These are phyloP conservation scores for Telenomus remus DNA, from an alignment of 1,140 invertebrate genomes.

Conservation along the genomic window DNA sequence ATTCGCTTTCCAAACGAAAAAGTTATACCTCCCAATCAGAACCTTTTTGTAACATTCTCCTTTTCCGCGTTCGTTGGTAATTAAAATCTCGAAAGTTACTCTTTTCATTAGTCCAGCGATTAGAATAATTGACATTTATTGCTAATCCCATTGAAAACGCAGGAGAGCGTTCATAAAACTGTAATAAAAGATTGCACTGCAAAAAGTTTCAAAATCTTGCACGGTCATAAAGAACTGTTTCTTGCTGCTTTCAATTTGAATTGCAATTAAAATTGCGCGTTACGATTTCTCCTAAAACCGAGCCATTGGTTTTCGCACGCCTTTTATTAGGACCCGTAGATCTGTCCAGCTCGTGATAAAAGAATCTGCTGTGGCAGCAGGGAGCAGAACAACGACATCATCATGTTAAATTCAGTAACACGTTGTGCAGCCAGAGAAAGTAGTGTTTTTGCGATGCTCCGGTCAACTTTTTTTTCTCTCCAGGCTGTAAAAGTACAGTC, in stretches of 20 bases:
- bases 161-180: background rate
- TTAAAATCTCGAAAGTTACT: too few relatives aligned
- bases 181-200: background rate
- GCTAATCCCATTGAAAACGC: background rate
- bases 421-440: slow-evolving; percentile 23
- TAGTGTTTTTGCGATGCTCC: slow-evolving; percentile 23
- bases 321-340: background rate
- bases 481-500: slow-evolving; percentile 7
- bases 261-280: slow-evolving; percentile 26
- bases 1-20: background rate
- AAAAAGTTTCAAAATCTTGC: slow-evolving; percentile 14
- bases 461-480: slow-evolving; percentile 11
- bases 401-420: slow-evolving; percentile 38
- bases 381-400: slow-evolving; percentile 21
- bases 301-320: slow-evolving; percentile 1
- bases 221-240: slow-evolving; percentile 10
- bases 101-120: background rate
- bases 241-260: slow-evolving; percentile 20
- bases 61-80: too few relatives aligned
- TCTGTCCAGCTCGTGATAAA: background rate
- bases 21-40: too few relatives aligned
- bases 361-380: slow-evolving; percentile 3
- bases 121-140: background rate
- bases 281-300: slow-evolving; percentile 35
- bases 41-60: too few relatives aligned